Evolutionary conservation across 2,113 vertebrate species (phyloP), one percentile per base, ranked within the genome.

Genomic region (Fregetta grallaria): DNA sequence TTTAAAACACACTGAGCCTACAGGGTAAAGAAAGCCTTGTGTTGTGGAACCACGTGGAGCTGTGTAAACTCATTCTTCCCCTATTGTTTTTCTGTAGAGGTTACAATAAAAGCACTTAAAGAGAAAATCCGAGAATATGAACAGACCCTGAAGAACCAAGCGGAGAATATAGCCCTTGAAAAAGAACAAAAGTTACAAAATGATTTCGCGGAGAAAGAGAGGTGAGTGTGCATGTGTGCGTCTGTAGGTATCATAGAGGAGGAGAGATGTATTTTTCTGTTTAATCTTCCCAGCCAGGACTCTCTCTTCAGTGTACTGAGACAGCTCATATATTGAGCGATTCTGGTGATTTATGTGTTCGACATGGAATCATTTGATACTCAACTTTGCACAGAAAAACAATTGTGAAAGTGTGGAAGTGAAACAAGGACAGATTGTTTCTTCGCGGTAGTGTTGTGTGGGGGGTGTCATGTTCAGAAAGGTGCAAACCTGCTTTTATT

Each of bases 71-170:
- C 96, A 94, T 96, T 97, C 92, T 79, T 96, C 90, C 59, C 97
- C 84, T 86, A 5, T 90, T 92, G 79, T 94, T 94, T 93, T 95
- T 93, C 77, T 97, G 93, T 96, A 99, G 99, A 99, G 98, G 99
- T 99, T 97, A 99, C 99, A 93, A 99, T 99, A 96, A 99, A 99
- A 98, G 98, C 98, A 97, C 99, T 99, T 98, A 99, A 99, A 98
- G 99, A 99, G 98, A 99, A 99, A 98, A 99, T 99, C 97, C 99
- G 99, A 67, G 99, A 99, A 97, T 99, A 99, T 92, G 99, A 99
- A 89, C 99, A 99, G 98, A 99, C 99, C 84, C 97, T 99, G 98
- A 99, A 99, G 99, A 99, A 98, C 97, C 99, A 99, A 98, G 99
- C 99, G 0, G 99, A 99, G 98, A 99, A 98, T 85, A 98, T 99